phyloP scores from a whole-genome alignment of 2,113 vertebrate species.

The Anarhynchus alexandrinus region DNA sequence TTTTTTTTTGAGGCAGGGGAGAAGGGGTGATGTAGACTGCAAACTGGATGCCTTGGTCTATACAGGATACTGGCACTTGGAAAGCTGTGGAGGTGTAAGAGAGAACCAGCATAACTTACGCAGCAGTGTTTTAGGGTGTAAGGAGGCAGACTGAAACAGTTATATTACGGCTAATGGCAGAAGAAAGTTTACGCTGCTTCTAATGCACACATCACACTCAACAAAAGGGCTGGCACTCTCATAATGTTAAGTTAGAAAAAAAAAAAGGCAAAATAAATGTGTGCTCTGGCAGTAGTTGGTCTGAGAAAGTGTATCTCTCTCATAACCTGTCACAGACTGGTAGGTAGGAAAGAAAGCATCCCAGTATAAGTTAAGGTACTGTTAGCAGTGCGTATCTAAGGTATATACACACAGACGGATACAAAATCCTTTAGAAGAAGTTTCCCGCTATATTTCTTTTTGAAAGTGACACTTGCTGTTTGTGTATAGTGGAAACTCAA shows the following conservation, averaged over 20 bases:
- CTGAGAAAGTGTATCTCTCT: background rate
- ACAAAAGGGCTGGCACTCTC: background rate
- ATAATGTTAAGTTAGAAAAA: background rate
- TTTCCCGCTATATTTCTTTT: background rate
- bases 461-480: background rate
- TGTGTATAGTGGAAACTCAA: background rate
- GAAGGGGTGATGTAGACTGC: background rate
- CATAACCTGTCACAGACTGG: background rate
- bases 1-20: no score
- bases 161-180: accelerated
- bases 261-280: background rate
- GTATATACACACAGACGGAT: accelerated
- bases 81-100: background rate
- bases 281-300: background rate
- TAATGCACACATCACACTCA: background rate
- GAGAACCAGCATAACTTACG: background rate
- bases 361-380: background rate
- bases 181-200: background rate
- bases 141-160: background rate
- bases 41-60: background rate
- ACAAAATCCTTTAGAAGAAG: background rate
- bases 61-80: background rate
- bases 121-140: background rate
- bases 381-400: background rate
- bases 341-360: background rate